phyloP scores from a whole-genome alignment of 1,140 invertebrate species.

The Ips nitidus region DNA sequence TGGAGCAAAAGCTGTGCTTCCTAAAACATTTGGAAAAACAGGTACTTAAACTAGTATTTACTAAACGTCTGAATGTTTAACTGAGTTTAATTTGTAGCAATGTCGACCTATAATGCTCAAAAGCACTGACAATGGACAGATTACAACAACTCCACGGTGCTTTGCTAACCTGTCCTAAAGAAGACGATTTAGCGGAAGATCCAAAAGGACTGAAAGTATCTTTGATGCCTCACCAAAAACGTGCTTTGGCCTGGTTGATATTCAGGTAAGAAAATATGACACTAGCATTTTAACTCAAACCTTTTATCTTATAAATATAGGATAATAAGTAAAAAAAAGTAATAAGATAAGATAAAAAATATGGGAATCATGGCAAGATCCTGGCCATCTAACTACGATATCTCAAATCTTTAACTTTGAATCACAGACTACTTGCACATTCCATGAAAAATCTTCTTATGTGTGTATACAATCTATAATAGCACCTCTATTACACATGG shows the following conservation, averaged over 20 bases:
- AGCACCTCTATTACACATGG: too few species aligned
- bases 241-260: slow-evolving; percentile 83
- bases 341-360: too few species aligned
- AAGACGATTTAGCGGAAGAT: slow-evolving; percentile 60
- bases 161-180: slow-evolving; percentile 64
- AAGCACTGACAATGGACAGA: slow-evolving; percentile 70
- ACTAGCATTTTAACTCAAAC: not conserved
- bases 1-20: slow-evolving; percentile 55
- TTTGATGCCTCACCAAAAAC: slow-evolving; percentile 85
- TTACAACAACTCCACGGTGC: slow-evolving; percentile 74
- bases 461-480: too few species aligned
- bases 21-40: slow-evolving; percentile 58
- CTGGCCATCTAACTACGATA: too few species aligned
- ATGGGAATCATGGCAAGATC: too few species aligned
- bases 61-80: not conserved
- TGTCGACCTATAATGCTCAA: slow-evolving; percentile 62
- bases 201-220: slow-evolving; percentile 65
- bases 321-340: too few species aligned
- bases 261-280: slow-evolving; percentile 73
- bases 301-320: too few species aligned
- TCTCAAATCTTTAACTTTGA: too few species aligned
- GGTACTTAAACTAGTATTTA: slow-evolving; percentile 21
- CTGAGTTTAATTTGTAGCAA: slow-evolving; percentile 51
- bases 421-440: too few species aligned
- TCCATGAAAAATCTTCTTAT: too few species aligned